Base-by-base conservation (phyloP, 2,113 vertebrate species). In the Coturnix japonica region DNA sequence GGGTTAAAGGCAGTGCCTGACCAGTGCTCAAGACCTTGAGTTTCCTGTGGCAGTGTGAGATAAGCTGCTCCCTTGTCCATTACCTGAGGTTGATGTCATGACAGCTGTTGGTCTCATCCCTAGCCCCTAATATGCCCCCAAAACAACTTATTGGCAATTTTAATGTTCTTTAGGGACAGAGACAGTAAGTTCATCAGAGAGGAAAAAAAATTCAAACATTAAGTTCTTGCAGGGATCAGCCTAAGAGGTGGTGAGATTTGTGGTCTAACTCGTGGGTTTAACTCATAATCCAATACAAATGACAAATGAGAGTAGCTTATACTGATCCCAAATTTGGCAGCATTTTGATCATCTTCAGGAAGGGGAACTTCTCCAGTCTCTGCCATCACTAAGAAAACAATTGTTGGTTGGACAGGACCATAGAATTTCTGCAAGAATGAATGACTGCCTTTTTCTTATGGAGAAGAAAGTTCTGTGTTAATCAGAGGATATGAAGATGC, bases 391-490 rank as follows among this genome's bases (percentile, higher is more conserved):
- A 69, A 71, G 46, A 89, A 79, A 91, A 28, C 22, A 76, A 49
- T 65, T 70, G 54, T 2, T 57, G 84, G 82, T 90, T 51, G 47
- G 56, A n/a, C 59, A 47, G 67, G 71, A 51, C 33, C 17, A 47
- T 4, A 7, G 59, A 57, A 30, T 30, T 73, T 30, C 71, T 67
- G 9, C 64, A 33, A 79, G 77, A 81, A 88, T 70, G 44, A 76
- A 28, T 2, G 9, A n/a, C 39, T 69, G 53, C 7, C n/a, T 65
- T 67, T 74, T 86, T 86, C 22, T 69, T 85, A 28, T 6, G 22
- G 30, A 90, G 23, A 41, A 92, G 71, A 84, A 94, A 91, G 64
- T 67, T 28, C 46, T 79, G 25, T 66, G 46, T 82, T 89, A 56
- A 51, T 91, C n/a, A 79, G 84, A 77, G 67, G 49, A 22, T 46